phyloP scores from a whole-genome alignment of 2,113 vertebrate species.

The Grammomys surdaster region DNA sequence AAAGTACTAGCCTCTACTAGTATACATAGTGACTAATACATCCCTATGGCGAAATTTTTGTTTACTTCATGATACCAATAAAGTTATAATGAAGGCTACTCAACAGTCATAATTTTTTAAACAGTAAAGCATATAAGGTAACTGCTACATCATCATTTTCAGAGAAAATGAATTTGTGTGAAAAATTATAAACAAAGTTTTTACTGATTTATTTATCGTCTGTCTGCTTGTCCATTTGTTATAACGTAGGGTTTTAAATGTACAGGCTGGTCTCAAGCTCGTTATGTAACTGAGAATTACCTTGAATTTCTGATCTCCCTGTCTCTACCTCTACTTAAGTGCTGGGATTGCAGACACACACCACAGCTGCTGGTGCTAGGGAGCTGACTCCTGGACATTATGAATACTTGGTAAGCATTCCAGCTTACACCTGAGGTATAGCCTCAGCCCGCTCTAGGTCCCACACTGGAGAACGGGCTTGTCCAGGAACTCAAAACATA shows the following conservation, averaged over 20 bases:
- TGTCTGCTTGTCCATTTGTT: background rate
- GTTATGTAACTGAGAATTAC: background rate
- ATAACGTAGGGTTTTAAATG: too few species aligned
- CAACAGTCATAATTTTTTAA: slow-evolving; percentile 50
- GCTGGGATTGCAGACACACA: background rate
- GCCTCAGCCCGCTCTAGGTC: background rate
- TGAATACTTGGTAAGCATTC: background rate
- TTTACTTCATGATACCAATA: background rate
- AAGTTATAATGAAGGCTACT: background rate
- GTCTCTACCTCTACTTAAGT: too few species aligned
- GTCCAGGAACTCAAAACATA: background rate
- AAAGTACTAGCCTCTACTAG: background rate
- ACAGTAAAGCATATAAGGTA: slow-evolving; percentile 22
- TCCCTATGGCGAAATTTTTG: background rate
- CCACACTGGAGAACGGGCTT: too few species aligned
- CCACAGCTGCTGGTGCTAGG: too few species aligned
- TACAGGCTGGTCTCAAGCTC: background rate
- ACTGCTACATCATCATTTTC: slow-evolving; percentile 28
- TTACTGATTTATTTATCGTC: too few species aligned
- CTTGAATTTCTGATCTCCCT: background rate
- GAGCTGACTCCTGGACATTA: too few species aligned
- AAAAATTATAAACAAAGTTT: background rate
- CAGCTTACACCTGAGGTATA: background rate
- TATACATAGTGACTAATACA: background rate
- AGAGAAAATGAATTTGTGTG: slow-evolving; percentile 32